Evolutionary conservation across 2,113 vertebrate genomes (phyloP), one percentile per base, ranked within the genome.

Genomic region (Otocyon megalotis): DNA sequence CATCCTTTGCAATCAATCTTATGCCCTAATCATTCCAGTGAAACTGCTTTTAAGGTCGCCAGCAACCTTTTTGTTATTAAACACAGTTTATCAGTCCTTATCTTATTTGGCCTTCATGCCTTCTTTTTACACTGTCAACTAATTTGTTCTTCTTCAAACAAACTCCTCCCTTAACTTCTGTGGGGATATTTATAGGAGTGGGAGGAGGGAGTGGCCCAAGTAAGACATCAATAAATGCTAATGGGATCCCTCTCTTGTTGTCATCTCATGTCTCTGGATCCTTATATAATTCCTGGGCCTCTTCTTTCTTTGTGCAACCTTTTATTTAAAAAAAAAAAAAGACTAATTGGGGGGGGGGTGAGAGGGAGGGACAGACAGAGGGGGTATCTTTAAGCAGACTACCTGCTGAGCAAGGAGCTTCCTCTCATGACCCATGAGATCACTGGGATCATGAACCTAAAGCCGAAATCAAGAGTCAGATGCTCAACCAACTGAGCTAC

Each of bases 131-230:
- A 97, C 30, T 43, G 35, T 63, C 81, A 72, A 94, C 54, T 82
- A 87, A 82, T 79, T 69, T 88, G 86, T 63, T 93, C 50, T n/a
- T 88, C 65, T 92, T 86, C 53, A 82, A 58, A 92, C 62, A 88
- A 79, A 96, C n/a, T 67, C 63, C 82, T 96, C 20, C 32, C 56
- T 65, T 72, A 72, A 76, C 67, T 97, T 79, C 35, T 35, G 11
- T 56, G 50, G 35, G 63, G 63, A 76, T 32, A 92, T 7, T 50
- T 93, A 14, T 26, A 35, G 30, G 50, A 26, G 11, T 50, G 54
- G 50, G 56, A 65, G 56, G 30, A 88, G 26, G 50, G 26, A 54
- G 6, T 71, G 19, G 65, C 56, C 72, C 50, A 88, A 96, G 74
- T 54, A 95, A 92, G 79, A 82, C 14, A 88, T 81, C 16, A 14